These are phyloP conservation scores for Microtus pennsylvanicus DNA, from an alignment of 2,113 vertebrate genomes.

Conservation along the genomic window DNA sequence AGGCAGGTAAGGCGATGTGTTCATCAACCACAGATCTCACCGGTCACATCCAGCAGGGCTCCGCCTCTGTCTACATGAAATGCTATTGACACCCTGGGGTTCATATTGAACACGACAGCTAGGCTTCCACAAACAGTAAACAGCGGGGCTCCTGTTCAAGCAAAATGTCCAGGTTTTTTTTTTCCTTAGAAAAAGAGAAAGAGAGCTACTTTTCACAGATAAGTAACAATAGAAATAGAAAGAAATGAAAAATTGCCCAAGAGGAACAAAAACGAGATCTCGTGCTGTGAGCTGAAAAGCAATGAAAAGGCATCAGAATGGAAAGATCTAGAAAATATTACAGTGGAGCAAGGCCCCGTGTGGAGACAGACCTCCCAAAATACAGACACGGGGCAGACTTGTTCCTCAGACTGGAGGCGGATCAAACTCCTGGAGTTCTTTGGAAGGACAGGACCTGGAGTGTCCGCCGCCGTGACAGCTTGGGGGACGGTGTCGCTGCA, in stretches of 20 bases:
- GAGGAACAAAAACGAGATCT: constrained; percentile 69
- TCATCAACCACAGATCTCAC: constrained; percentile 6
- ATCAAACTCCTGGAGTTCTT: neutral
- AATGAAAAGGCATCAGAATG: constrained; percentile 49
- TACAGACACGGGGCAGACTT: neutral
- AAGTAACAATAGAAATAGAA: constrained; percentile 76
- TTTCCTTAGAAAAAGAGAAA: constrained; percentile 23
- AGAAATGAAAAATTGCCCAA: constrained; percentile 70
- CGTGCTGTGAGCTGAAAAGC: constrained; percentile 69
- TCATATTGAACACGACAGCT: constrained; percentile 45
- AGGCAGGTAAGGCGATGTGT: neutral
- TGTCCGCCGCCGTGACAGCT: neutral
- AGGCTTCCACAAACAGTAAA: constrained; percentile 58
- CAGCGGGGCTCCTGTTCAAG: constrained; percentile 64
- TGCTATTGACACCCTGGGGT: constrained; percentile 52
- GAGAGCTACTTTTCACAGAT: constrained; percentile 72
- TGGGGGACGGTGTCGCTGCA: neutral
- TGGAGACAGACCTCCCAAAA: neutral
- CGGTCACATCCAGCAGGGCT: constrained; percentile 36
- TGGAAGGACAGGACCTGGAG: constrained; percentile 16
- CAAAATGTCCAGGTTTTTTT: constrained; percentile 62
- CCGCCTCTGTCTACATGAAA: constrained; percentile 36
- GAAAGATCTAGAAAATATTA: constrained; percentile 54
- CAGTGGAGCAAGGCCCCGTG: constrained; percentile 42
- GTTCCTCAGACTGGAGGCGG: neutral